Evolutionary conservation across 1,140 invertebrate species (phyloP).

Genomic region (Drosophila malerkotliana): DNA sequence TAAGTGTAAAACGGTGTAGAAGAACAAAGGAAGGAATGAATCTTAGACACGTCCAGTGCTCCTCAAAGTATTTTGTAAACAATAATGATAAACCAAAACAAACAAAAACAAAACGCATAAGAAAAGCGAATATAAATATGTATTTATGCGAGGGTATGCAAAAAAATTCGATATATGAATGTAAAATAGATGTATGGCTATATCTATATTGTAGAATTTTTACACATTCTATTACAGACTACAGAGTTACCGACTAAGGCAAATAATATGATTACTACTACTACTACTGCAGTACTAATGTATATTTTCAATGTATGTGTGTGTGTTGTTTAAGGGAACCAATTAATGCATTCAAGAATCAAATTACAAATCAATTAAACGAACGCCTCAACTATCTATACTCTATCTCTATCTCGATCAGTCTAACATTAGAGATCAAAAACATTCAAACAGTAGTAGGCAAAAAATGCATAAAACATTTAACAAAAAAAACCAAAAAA

Average conservation of each 20-base stretch:
- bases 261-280: constrained; percentile 36
- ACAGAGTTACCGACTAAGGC: constrained; percentile 45
- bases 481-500: neutral
- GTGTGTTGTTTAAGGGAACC: constrained; percentile 71
- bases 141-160: constrained; percentile 40
- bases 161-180: constrained; percentile 33
- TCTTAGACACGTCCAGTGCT: constrained; percentile 83
- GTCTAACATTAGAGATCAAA: constrained; percentile 18
- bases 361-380: constrained; percentile 71
- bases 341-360: constrained; percentile 67
- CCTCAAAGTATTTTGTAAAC: constrained; percentile 84
- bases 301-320: constrained; percentile 57
- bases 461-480: constrained; percentile 1
- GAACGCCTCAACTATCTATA: constrained; percentile 42
- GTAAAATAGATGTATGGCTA: constrained; percentile 47
- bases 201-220: constrained; percentile 49
- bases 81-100: constrained; percentile 72
- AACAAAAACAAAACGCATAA: constrained; percentile 28
- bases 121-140: constrained; percentile 42
- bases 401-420: constrained; percentile 19
- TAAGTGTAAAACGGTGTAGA: constrained; percentile 58
- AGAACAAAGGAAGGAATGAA: constrained; percentile 51
- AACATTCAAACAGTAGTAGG: neutral
- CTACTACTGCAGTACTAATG: constrained; percentile 35
- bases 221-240: constrained; percentile 52